Conservation (phyloP, 2,113 vertebrate genomes). For the Trichechus manatus region DNA sequence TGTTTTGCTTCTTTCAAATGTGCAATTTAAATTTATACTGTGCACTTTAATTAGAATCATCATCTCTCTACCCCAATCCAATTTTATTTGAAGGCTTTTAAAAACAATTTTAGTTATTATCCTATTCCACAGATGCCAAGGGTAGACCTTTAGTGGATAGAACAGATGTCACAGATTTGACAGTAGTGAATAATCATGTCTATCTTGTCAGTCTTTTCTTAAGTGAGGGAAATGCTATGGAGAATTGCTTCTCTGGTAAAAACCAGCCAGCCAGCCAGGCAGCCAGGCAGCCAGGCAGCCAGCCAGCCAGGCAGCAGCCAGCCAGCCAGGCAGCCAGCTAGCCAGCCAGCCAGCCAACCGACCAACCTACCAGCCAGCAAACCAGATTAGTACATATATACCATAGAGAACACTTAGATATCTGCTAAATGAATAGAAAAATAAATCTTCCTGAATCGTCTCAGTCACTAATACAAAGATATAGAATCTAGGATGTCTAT, state of each 20-base stretch:
- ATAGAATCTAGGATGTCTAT: background rate
- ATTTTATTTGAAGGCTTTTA: constrained; percentile 37
- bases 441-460: background rate
- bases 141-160: background rate
- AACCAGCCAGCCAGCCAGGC: background rate
- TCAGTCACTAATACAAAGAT: background rate
- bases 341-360: too few relatives aligned
- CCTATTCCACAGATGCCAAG: constrained; percentile 13
- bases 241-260: constrained; percentile 32
- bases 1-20: constrained; percentile 11
- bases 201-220: constrained; percentile 31
- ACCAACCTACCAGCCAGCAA: background rate
- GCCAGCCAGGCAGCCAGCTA: too few relatives aligned
- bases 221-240: background rate
- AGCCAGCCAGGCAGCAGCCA: too few relatives aligned
- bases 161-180: background rate
- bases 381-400: background rate
- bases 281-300: too few relatives aligned
- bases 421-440: background rate
- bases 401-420: background rate
- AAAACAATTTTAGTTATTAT: constrained; percentile 3
- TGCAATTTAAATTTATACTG: background rate
- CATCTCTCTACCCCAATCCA: background rate
- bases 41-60: background rate
- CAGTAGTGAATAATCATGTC: constrained; percentile 46